Evolutionary conservation across 2,888 invertebrate genomes (phyloP), one percentile per base, ranked within the genome.

Genomic region (Metacarcinus magister): DNA sequence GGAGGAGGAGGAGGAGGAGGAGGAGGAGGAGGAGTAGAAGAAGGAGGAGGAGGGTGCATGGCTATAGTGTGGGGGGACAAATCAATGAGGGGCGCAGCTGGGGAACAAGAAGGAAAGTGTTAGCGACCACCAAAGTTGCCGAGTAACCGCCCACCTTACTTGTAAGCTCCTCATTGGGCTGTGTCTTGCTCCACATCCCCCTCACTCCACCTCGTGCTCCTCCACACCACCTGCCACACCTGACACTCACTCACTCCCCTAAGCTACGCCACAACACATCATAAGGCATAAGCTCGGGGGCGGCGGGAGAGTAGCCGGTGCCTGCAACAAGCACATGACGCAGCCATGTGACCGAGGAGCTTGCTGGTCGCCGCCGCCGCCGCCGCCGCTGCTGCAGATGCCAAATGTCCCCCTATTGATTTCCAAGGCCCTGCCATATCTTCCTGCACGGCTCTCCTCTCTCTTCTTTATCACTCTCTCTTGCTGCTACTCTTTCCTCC

Each of bases 331-430:
- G 92, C 92, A 92, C 92, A 92, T 48, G 48, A 92, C 48, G 92
- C 46, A 32, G 48, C 32, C 46, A 48, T 46, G 48, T 32, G 46
- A 46, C 48, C 92, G 46, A 48, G 92, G 92, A 48, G 48, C 82
- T 82, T 32, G 82, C 82, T 82, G 82, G 93, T 48, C 91, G 91
- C 95, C 93, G 92, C 46, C 60, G 93, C 94, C 89, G 90, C 87
- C 87, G 82, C 67, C 46, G 82, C 94, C 92, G 92, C 92, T 48
- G 92, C 92, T 92, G 96, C 96, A 96, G 96, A 94, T 96, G 96
- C 96, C 96, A 96, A 94, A 96, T 96, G 95, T 94, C 94, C 96
- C 96, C 82, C 92, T 94, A 94, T 94, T 96, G 96, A 94, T 94
- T 94, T 96, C 96, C 92, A 67, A 90, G 96, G 94, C 92, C 92